Base-by-base conservation (phyloP, 2,888 invertebrate genomes). In the Ptycholaimellus sp. region DNA sequence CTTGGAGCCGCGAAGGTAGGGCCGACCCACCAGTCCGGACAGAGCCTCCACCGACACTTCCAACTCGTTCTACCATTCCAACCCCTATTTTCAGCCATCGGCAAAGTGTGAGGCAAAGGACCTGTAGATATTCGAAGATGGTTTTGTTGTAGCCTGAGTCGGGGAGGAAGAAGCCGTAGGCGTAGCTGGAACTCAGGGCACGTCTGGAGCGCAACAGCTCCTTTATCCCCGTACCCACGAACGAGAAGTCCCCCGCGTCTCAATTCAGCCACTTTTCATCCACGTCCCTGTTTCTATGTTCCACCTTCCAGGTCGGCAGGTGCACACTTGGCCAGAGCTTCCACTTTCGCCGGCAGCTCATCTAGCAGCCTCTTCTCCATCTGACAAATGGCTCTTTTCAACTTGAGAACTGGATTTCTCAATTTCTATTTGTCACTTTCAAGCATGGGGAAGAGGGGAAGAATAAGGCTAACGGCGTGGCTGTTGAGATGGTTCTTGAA, bases 71-170 rank as follows among this genome's bases (percentile, higher is more conserved):
- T 72, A 29, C 28, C 14, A 23, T 9, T 23, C 6, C 13, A n/a
- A n/a, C n/a, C n/a, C n/a, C n/a, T n/a, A n/a, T n/a, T n/a, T n/a
- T n/a, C n/a, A n/a, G n/a, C n/a, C n/a, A n/a, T n/a, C n/a, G n/a
- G n/a, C n/a, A n/a, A n/a, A n/a, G n/a, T n/a, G n/a, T 5, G 9
- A 35, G 17, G 27, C 17, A 17, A 36, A n/a, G 41, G 54, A 70
- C 71, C 68, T 71, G 72, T 69, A 72, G 70, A 48, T 70, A 70
- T 55, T 72, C 72, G 56, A 72, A 72, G 40, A 72, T 71, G 30
- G 68, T 67, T 56, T 70, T 70, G 52, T 70, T 70, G 51, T 70
- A 70, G 5, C 70, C 70, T 32, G 56, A 54, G 46, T 71, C 71
- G 51, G 70, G 69, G 34, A 72, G 56, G 51, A 71, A 72, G 54